Conservation (phyloP, 2,888 invertebrate species). For the Chrysolina americana region DNA sequence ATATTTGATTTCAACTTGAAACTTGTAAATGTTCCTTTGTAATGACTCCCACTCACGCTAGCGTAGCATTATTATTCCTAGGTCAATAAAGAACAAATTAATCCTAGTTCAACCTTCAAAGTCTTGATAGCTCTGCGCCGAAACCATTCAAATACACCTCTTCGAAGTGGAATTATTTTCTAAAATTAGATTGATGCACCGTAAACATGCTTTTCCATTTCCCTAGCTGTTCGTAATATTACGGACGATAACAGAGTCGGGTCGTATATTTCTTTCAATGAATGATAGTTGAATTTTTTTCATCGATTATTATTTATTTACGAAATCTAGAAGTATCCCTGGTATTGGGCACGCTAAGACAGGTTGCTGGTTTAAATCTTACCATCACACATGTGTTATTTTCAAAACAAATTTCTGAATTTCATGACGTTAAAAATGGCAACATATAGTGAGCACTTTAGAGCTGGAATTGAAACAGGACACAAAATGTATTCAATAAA, state of each 20-base stretch:
- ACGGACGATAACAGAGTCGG: neutral
- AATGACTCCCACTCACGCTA: neutral
- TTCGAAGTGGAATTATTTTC: conserved; percentile 36
- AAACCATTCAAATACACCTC: conserved; percentile 37
- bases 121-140: conserved; percentile 10
- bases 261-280: neutral
- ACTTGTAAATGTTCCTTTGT: neutral
- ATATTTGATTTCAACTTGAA: neutral
- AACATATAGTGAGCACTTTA: no score
- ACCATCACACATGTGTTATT: no score
- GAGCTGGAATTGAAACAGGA: no score
- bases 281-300: no score
- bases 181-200: conserved; percentile 36
- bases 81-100: conserved; percentile 21
- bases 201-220: conserved; percentile 30
- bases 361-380: no score
- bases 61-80: conserved; percentile 5
- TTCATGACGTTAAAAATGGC: no score
- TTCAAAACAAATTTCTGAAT: no score
- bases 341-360: no score
- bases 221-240: neutral
- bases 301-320: no score
- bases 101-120: conserved; percentile 29
- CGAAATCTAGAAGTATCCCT: no score
- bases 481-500: no score